These are phyloP conservation scores for Calliphora vomitoria DNA, from an alignment of 2,888 invertebrate genomes.

Conservation along the genomic window DNA sequence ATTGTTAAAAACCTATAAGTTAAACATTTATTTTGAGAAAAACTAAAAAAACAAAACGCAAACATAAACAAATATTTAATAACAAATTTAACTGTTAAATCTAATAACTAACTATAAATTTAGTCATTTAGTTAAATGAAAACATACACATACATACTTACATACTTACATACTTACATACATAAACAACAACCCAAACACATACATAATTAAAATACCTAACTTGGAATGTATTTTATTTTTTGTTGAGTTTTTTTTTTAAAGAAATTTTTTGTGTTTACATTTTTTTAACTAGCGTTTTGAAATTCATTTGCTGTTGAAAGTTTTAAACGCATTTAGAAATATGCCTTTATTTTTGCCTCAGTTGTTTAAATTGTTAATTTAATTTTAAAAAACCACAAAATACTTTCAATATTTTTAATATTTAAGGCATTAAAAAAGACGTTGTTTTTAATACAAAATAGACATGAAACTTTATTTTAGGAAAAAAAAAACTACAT, in stretches of 20 bases:
- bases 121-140: slow-evolving; percentile 57
- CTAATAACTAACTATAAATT: slow-evolving; percentile 51
- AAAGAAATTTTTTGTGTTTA: background rate
- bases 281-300: no score
- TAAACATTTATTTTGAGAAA: slow-evolving; percentile 32
- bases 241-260: background rate
- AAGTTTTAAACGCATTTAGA: background rate
- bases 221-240: background rate
- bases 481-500: no score
- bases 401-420: no score
- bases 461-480: no score
- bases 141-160: slow-evolving; percentile 22
- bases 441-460: background rate
- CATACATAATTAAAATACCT: background rate
- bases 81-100: slow-evolving; percentile 60
- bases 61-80: slow-evolving; percentile 18
- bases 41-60: background rate
- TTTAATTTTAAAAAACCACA: background rate
- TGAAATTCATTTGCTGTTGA: no score
- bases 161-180: no score
- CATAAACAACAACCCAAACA: slow-evolving; percentile 4
- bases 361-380: background rate
- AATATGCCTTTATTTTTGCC: background rate
- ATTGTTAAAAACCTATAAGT: slow-evolving; percentile 26
- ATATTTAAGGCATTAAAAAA: background rate